Evolutionary conservation across 2,113 vertebrate genomes (phyloP), one percentile per base, ranked within the genome.

Genomic region (Edolisoma coerulescens): DNA sequence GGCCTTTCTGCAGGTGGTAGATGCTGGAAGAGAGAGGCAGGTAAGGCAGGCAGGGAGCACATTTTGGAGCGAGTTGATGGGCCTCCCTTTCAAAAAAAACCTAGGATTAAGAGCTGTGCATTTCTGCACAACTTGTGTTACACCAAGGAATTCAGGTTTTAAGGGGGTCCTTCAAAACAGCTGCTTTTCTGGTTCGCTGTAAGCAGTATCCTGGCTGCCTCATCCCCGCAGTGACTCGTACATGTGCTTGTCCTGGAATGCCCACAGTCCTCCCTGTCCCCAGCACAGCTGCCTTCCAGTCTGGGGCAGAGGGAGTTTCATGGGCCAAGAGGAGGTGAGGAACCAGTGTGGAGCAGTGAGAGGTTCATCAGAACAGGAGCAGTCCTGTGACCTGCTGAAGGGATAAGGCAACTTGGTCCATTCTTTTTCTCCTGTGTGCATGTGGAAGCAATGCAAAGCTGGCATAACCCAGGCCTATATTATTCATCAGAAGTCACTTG

Each of bases 291-390:
- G 53, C 33, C n/a, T 69, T 56, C 33, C 82, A 70, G 37, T 24
- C 32, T 47, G 33, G 28, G 49, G 23, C 49, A 64, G 63, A 39
- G 30, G 1, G 5, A 59, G 10, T 41, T 63, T 65, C 5, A 9
- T 5, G 17, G 35, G 19, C 16, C 27, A 18, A 64, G 21, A 22
- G 35, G 5, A n/a, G 30, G 9, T 37, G 56, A 82, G 61, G 49
- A 90, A 68, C 30, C 0, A 0, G 2, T 13, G 30, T 1, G 6
- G 7, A 64, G 63, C 57, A 68, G 12, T 14, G 23, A 53, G 39
- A n/a, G 16, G 39, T 33, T 63, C 23, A 12, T 64, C 56, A 57
- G n/a, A 49, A 57, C 35, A 61, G 45, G 13, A 82, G n/a, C 26
- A 44, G 11, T 32, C 42, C 61, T 84, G 47, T 68, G 12, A 60